phyloP scores from a whole-genome alignment of 1,140 invertebrate species.

The Halictus rubicundus region DNA sequence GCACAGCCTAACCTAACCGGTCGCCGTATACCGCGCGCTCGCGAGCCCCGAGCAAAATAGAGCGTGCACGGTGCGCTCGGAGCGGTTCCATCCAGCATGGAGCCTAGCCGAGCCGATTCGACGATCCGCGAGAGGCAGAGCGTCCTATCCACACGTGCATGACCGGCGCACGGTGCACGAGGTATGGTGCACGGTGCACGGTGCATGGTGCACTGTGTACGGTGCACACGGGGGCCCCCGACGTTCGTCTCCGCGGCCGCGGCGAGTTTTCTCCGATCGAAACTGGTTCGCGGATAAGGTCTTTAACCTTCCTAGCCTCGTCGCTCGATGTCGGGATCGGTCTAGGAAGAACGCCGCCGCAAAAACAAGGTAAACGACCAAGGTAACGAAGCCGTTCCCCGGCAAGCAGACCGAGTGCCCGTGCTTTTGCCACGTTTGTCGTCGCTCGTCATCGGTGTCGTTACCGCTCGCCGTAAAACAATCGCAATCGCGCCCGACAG shows the following conservation, averaged over 20 bases:
- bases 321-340: constrained; percentile 31
- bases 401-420: neutral
- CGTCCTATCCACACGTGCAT: constrained; percentile 11
- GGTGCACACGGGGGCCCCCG: neutral
- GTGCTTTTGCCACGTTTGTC: constrained; percentile 10
- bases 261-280: constrained; percentile 63
- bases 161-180: neutral
- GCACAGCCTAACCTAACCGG: neutral
- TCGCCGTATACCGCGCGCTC: neutral
- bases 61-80: neutral
- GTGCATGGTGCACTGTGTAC: no score
- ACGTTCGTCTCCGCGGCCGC: constrained; percentile 33
- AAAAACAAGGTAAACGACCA: constrained; percentile 17
- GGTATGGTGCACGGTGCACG: no score
- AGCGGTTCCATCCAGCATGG: constrained; percentile 17
- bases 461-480: neutral
- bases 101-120: constrained; percentile 14
- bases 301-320: constrained; percentile 63
- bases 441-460: neutral
- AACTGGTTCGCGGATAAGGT: constrained; percentile 69
- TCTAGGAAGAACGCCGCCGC: constrained; percentile 33
- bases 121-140: constrained; percentile 26
- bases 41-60: constrained; percentile 35
- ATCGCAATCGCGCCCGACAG: no score
- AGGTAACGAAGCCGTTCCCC: constrained; percentile 26